These are phyloP conservation scores for Nannoperca obscura DNA, from an alignment of 2,797 vertebrate species.

Conservation along the genomic window DNA sequence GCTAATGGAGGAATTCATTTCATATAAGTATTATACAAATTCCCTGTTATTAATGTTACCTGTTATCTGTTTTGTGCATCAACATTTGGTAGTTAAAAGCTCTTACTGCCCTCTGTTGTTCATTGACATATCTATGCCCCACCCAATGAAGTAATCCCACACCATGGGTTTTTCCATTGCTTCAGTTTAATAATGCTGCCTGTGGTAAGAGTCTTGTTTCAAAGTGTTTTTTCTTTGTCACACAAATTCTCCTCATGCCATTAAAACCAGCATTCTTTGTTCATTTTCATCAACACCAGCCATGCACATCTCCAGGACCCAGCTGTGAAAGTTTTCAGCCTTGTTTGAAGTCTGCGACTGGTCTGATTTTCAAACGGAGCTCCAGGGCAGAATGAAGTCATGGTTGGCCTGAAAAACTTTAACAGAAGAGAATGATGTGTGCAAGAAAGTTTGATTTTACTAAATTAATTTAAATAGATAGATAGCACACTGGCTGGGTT, in stretches of 20 bases:
- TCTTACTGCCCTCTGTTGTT: constrained; percentile 48
- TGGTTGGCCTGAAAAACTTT: constrained; percentile 17
- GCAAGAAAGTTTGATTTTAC: constrained; percentile 16
- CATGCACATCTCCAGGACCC: constrained; percentile 25
- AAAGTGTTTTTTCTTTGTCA: constrained; percentile 24
- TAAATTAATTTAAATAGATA: constrained; percentile 22
- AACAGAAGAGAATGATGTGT: neutral
- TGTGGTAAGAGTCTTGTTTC: constrained; percentile 34
- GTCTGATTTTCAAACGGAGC: constrained; percentile 41
- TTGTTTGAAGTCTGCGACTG: constrained; percentile 46
- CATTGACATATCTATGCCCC: constrained; percentile 3
- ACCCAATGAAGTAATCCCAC: constrained; percentile 1
- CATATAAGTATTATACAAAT: neutral
- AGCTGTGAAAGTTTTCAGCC: constrained; percentile 51
- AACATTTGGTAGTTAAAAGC: constrained; percentile 9
- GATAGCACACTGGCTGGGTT: neutral
- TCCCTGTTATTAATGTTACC: neutral
- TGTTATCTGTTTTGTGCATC: neutral
- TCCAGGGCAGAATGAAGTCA: constrained; percentile 30
- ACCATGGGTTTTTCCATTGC: neutral
- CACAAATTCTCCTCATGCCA: constrained; percentile 29
- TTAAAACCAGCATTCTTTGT: constrained; percentile 42
- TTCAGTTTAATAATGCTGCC: constrained; percentile 28
- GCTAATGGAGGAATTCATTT: constrained; percentile 6
- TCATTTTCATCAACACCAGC: constrained; percentile 45